Base-by-base conservation (phyloP, 2,888 invertebrate species). In the Eupeodes latifasciatus region DNA sequence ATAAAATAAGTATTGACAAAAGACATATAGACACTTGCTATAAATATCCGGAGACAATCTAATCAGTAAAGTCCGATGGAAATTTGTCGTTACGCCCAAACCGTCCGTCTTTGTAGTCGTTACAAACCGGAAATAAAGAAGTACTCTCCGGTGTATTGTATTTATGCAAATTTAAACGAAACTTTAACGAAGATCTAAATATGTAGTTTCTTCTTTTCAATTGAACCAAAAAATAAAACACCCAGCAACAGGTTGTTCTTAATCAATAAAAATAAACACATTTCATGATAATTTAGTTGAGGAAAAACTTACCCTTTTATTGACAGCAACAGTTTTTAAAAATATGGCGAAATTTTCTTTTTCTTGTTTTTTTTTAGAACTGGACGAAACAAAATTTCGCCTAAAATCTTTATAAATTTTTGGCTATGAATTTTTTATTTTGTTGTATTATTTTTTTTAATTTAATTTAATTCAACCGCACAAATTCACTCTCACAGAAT, bases 11-110 rank as follows among this genome's bases (percentile, higher is more conserved):
- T 81, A 85, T 81, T 81, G 80, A 57, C 84, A 84, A 76, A 77
- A 78, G 81, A 62, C 62, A 40, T 40, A 75, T 64, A 74, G 5
- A 62, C 19, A 27, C 27, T 27, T 27, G 11, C 11, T 9, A 19
- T 55, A 55, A 44, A 19, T 19, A 84, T 77, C 84, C 62, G 44
- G 81, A 69, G 74, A 77, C 76, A 77, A 67, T 76, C 61, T 55
- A 78, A 84, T 84, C 81, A 78, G 75, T 5, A 47, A 74, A 80
- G 74, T 81, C 87, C 80, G 67, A 81, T 76, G 67, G 74, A 81
- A 69, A 81, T 74, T 83, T 72, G 59, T 67, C 61, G 51, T 72
- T 78, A 64, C 7, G 12, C 47, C 64, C 76, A 55, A 34, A 27
- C 14, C 16, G 2, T 27, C 27, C 27, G 27, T 27, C 2, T 1